A percentile compares a stretch with the other conserved stretches of the same genome.
Evolutionary conservation across 53 echinoderm and acorn worm species (phyloP).

Genomic region (Holothuria scabra): DNA sequence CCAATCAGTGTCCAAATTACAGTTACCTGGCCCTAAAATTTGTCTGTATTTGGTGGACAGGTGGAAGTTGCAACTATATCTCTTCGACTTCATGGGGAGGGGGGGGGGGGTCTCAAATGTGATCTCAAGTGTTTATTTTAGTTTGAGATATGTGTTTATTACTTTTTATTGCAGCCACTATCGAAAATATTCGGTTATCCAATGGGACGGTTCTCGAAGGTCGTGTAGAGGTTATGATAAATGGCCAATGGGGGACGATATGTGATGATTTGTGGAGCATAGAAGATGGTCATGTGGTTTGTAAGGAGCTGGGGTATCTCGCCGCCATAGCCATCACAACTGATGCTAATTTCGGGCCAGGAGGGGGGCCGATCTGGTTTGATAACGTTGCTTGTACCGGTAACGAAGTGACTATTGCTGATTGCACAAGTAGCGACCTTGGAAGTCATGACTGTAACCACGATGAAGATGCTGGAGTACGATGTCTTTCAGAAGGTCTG

Average conservation of each 20-base stretch:
- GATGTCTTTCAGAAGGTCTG: neutral
- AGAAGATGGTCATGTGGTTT: neutral
- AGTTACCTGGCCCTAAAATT: no score
- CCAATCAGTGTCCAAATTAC: no score
- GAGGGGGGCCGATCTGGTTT: neutral
- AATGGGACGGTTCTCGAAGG: neutral
- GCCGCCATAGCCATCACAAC: neutral
- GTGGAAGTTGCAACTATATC: no score
- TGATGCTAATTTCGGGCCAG: neutral
- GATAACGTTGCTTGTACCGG: neutral
- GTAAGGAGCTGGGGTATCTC: neutral
- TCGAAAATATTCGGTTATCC: neutral
- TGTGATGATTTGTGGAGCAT: slow-evolving; percentile 8
- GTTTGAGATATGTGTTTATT: no score
- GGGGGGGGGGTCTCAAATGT: no score
- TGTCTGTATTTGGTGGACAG: no score
- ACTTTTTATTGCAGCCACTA: no score
- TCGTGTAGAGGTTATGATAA: neutral
- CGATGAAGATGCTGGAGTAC: neutral
- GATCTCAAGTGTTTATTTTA: no score
- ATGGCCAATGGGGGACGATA: neutral
- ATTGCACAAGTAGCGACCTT: neutral
- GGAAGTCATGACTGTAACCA: slow-evolving; percentile 5
- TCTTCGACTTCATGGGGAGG: no score
- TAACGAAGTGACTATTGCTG: neutral